Evolutionary conservation across 2,113 vertebrate species (phyloP).

Genomic region (Saguinus midas): DNA sequence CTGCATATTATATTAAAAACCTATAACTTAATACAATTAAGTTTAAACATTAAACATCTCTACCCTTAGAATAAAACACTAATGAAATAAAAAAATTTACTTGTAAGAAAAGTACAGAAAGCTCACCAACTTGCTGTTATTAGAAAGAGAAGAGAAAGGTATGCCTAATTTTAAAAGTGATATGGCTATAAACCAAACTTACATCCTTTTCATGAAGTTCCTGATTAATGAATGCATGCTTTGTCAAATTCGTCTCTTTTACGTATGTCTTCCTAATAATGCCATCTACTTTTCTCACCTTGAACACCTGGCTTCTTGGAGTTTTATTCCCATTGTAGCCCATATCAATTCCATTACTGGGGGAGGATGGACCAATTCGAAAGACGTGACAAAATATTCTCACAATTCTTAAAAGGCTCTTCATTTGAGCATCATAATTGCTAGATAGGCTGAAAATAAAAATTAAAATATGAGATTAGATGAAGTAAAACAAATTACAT

Average conservation of each 20-base stretch:
- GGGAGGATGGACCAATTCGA: constrained; percentile 94
- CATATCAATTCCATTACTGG: constrained; percentile 97
- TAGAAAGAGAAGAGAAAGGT: constrained; percentile 59
- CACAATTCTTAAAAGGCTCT: constrained; percentile 96
- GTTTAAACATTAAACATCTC: constrained; percentile 53
- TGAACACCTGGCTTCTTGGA: constrained; percentile 97
- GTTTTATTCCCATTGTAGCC: constrained; percentile 99
- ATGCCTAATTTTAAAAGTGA: constrained; percentile 76
- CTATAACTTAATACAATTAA: constrained; percentile 11
- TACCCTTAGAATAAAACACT: constrained; percentile 40
- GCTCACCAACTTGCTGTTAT: constrained; percentile 55
- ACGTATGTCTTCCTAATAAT: constrained; percentile 86
- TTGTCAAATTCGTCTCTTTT: constrained; percentile 86
- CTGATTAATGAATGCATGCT: constrained; percentile 85
- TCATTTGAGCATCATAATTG: constrained; percentile 98
- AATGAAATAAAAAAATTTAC: constrained; percentile 47
- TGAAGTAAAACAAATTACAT: constrained; percentile 27
- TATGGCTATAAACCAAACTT: constrained; percentile 82
- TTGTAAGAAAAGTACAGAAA: constrained; percentile 54
- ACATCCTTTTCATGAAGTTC: constrained; percentile 84
- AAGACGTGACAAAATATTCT: constrained; percentile 98
- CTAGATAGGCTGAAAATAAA: constrained; percentile 92
- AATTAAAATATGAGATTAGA: constrained; percentile 61
- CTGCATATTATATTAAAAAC: constrained; percentile 46
- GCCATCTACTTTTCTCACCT: constrained; percentile 92